phyloP scores from a whole-genome alignment of 2,113 vertebrate species.

The Pao palembangensis region DNA sequence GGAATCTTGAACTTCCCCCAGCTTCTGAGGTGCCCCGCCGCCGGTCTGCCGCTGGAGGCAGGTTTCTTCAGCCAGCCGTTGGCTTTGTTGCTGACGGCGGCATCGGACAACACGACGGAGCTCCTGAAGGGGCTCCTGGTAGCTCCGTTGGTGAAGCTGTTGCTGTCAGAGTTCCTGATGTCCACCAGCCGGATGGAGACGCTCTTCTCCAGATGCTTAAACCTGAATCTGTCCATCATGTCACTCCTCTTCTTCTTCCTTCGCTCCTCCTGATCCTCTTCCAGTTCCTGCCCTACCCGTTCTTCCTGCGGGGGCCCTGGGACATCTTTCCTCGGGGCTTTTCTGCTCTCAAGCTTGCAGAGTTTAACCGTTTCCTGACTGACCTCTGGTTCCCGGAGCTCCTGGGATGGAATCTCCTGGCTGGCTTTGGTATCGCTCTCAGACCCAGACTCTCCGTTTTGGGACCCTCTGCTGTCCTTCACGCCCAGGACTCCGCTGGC shows the following conservation, averaged over 20 bases:
- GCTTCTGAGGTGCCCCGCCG: constrained; percentile 78
- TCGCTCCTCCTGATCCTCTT: constrained; percentile 42
- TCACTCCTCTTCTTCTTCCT: constrained; percentile 45
- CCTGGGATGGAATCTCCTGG: constrained; percentile 2
- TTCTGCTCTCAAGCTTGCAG: constrained; percentile 44
- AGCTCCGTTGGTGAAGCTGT: constrained; percentile 14
- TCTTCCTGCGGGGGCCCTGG: neutral
- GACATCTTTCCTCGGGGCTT: constrained; percentile 27
- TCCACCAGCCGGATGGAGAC: constrained; percentile 62
- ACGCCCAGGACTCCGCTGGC: constrained; percentile 13
- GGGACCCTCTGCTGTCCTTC: constrained; percentile 21
- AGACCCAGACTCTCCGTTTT: neutral
- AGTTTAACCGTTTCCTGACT: constrained; percentile 22
- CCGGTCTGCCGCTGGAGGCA: constrained; percentile 58
- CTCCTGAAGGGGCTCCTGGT: constrained; percentile 9
- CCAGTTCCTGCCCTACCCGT: constrained; percentile 10
- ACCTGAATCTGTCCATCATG: constrained; percentile 16
- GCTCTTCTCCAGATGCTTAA: constrained; percentile 49
- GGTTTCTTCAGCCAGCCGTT: constrained; percentile 77
- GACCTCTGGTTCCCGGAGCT: constrained; percentile 19
- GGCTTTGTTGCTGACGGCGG: constrained; percentile 62
- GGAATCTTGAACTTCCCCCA: constrained; percentile 97
- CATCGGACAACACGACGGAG: constrained; percentile 12
- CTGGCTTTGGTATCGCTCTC: neutral
- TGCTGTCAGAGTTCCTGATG: constrained; percentile 45